Percentiles rank a stretch among this genome's conserved stretches.
These are phyloP conservation scores for Parascotia fuliginaria DNA, from an alignment of 2,888 invertebrate species.

Conservation along the genomic window DNA sequence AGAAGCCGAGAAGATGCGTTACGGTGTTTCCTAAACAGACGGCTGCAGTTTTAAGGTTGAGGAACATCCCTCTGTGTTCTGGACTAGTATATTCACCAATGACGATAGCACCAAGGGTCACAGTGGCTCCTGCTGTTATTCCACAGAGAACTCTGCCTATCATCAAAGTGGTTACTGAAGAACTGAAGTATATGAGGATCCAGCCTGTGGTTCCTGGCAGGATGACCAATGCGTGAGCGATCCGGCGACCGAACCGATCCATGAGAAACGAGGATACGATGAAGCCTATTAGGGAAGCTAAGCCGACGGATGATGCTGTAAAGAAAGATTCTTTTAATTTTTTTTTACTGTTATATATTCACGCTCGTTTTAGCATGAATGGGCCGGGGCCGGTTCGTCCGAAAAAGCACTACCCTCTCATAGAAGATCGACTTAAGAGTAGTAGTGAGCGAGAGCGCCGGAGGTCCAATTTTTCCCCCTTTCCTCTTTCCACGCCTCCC, in stretches of 20 bases:
- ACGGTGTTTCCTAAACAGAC: slow-evolving; percentile 26
- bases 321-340: too few species aligned
- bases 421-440: too few species aligned
- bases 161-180: slow-evolving; percentile 26
- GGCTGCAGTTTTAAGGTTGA: slow-evolving; percentile 48
- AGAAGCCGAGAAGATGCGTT: not conserved
- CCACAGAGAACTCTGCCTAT: slow-evolving; percentile 28
- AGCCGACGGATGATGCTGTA: slow-evolving; percentile 53
- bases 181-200: slow-evolving; percentile 30
- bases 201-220: slow-evolving; percentile 47
- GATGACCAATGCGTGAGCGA: slow-evolving; percentile 62
- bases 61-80: slow-evolving; percentile 80
- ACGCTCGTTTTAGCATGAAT: too few species aligned
- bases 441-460: too few species aligned
- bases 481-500: too few species aligned
- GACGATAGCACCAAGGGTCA: slow-evolving; percentile 64
- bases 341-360: too few species aligned
- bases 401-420: too few species aligned
- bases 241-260: slow-evolving; percentile 47
- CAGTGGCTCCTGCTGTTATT: slow-evolving; percentile 22
- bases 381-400: too few species aligned
- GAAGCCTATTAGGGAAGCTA: slow-evolving; percentile 55
- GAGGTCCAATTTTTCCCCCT: too few species aligned
- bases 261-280: slow-evolving; percentile 53
- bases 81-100: slow-evolving; percentile 78